These are phyloP conservation scores for Ceyx margarethae DNA, from an alignment of 2,113 vertebrate species.

Conservation along the genomic window DNA sequence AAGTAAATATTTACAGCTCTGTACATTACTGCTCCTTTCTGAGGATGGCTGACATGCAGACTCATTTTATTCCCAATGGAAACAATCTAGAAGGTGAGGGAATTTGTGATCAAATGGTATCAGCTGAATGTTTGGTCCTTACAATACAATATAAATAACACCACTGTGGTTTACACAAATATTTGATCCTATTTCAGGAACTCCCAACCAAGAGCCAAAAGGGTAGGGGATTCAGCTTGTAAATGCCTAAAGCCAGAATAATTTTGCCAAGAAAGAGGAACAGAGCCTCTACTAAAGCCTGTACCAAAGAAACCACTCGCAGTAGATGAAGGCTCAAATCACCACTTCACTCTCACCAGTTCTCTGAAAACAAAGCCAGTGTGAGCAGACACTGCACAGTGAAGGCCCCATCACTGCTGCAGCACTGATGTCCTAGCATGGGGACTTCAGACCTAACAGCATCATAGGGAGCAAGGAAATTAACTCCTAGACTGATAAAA, in stretches of 20 bases:
- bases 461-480: not conserved
- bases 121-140: not conserved
- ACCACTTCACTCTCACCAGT: not conserved
- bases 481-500: not conserved
- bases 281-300: not conserved
- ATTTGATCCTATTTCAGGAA: not conserved
- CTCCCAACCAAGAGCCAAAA: not conserved
- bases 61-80: not conserved
- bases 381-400: not conserved
- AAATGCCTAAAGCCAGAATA: not conserved
- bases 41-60: not conserved
- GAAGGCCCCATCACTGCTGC: not conserved
- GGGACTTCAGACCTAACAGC: not conserved
- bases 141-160: not conserved
- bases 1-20: slow-evolving; percentile 25
- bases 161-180: not conserved
- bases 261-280: not conserved
- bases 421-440: not conserved
- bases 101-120: not conserved
- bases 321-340: not conserved
- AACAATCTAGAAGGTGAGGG: not conserved
- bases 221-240: not conserved
- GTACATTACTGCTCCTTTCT: not conserved
- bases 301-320: not conserved
- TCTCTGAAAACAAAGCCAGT: not conserved